Evolutionary conservation across 2,888 invertebrate genomes (phyloP).

Genomic region (Oscheius sp.): DNA sequence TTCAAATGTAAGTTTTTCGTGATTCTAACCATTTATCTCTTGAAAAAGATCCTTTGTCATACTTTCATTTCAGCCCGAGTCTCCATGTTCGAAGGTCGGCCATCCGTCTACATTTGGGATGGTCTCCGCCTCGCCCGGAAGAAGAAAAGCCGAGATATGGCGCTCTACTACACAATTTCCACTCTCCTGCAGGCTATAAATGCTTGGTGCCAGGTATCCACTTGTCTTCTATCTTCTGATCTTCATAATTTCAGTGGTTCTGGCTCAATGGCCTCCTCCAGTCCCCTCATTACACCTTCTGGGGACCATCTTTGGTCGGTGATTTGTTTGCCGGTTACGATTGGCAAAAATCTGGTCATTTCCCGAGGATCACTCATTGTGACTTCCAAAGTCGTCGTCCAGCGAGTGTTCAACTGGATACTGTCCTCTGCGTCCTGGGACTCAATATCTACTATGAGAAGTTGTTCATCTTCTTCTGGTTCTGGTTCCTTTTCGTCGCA

Average conservation of each 20-base stretch:
- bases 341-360: conserved; percentile 72
- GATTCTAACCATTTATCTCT: too few species aligned
- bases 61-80: conserved; percentile 43
- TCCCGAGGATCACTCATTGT: conserved; percentile 71
- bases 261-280: conserved; percentile 66
- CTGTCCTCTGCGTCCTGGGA: conserved; percentile 70
- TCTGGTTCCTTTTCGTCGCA: conserved; percentile 71
- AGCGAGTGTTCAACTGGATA: conserved; percentile 69
- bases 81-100: conserved; percentile 61
- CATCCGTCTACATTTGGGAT: conserved; percentile 70
- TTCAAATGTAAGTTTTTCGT: conserved; percentile 48
- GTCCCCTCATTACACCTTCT: conserved; percentile 65
- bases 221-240: not conserved
- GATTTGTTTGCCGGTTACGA: conserved; percentile 66
- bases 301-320: conserved; percentile 64
- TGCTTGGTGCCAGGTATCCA: conserved; percentile 54
- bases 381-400: conserved; percentile 68
- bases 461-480: conserved; percentile 72
- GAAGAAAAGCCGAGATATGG: conserved; percentile 59
- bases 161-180: conserved; percentile 63
- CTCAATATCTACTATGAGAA: conserved; percentile 73
- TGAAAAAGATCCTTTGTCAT: not conserved
- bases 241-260: conserved; percentile 56
- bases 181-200: conserved; percentile 65
- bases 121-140: conserved; percentile 67